phyloP scores from a whole-genome alignment of 2,797 vertebrate genomes.

The Poliocrania exsul region DNA sequence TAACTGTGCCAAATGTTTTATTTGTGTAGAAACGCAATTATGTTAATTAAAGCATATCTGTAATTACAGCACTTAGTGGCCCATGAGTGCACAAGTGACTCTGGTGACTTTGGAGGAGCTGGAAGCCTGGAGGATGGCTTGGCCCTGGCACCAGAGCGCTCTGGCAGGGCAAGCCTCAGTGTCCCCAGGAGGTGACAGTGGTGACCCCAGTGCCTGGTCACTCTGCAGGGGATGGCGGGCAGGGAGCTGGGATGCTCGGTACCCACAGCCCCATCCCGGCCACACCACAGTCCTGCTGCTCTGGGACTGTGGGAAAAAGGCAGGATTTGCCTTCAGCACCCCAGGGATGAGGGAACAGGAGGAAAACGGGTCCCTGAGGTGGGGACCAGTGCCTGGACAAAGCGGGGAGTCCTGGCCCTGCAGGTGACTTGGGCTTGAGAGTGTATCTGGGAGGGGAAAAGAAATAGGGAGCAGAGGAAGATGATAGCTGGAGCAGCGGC shows the following conservation, averaged over 20 bases:
- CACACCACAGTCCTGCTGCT: background rate
- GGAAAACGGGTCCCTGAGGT: background rate
- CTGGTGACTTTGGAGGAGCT: background rate
- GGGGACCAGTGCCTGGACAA: background rate
- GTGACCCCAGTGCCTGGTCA: background rate
- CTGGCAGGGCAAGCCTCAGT: background rate
- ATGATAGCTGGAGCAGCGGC: background rate
- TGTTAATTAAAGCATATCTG: conserved; percentile 60
- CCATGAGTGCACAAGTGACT: background rate
- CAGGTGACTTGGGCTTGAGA: background rate
- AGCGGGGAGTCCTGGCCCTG: rapidly evolving
- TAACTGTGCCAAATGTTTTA: conserved; percentile 31
- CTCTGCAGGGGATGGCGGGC: background rate
- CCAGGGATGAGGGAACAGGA: background rate
- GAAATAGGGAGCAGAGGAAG: background rate
- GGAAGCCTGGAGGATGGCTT: background rate
- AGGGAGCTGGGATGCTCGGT: background rate
- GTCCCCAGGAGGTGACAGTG: background rate
- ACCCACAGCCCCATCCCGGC: background rate
- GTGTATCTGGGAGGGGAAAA: background rate
- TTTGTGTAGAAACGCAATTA: conserved; percentile 61
- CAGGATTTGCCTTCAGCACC: background rate
- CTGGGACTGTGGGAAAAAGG: background rate
- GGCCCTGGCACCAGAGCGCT: rapidly evolving
- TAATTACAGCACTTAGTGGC: conserved; percentile 63